Base-by-base conservation (phyloP, 2,797 vertebrate species). In the Rhodeus uyekii region DNA sequence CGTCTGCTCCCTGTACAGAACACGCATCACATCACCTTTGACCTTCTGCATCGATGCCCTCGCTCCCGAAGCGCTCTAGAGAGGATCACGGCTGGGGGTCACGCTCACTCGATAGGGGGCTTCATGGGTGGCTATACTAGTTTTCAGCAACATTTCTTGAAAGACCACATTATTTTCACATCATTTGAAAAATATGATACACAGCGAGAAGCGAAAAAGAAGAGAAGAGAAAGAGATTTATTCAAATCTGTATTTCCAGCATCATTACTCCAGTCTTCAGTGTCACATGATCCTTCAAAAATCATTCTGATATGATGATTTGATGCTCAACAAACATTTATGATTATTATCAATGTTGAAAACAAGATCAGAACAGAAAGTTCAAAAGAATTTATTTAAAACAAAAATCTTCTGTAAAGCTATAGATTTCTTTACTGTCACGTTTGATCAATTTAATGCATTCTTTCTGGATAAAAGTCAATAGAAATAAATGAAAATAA, bases 11-110 rank as follows among this genome's bases (percentile, higher is more conserved):
- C 42, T 60, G 18, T n/a, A 53, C 76, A 76, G 81, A 76, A 61
- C 73, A 77, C 8, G 10, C 78, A 63, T 81, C 24, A 50, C 22
- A 1, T 63, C 12, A 72, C 55, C 75, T 83, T 24, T 76, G 29
- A 69, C 73, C 46, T 53, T 24, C 48, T 19, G 63, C 63, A 18
- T 24, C 58, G 53, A 55, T 36, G 9, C 6, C 8, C 29, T 55
- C 27, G 3, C 42, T 46, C 42, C 44, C 9, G 18, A 16, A 16
- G 34, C 14, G 19, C 19, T 76, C 27, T 9, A 4, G 7, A 77
- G 27, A 76, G 29, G 12, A 48, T 77, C 60, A 61, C 48, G 9
- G 72, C n/a, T 74, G 34, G 29, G 34, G 12, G 9, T 74, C 48
- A 55, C 10, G 48, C 48, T 55, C 71, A 55, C 48, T 55, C 8